Evolutionary conservation across 2,113 vertebrate genomes (phyloP), one percentile per base, ranked within the genome.

Genomic region (Parus major): DNA sequence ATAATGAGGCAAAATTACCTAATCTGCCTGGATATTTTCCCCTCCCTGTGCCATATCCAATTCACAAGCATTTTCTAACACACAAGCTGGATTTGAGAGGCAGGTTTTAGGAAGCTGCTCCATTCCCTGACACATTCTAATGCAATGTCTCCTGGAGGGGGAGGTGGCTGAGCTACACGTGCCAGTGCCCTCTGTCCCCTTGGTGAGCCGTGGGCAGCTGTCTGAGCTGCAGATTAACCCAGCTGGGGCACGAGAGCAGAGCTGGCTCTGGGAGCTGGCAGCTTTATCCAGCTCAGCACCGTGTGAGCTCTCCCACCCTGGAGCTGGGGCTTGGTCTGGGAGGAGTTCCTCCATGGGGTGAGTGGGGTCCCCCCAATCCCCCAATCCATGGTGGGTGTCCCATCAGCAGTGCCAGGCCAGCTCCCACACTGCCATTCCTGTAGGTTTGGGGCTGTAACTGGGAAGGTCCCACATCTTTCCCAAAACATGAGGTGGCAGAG

Each of bases 371-470:
- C 15, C 10, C 24, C 3, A 0, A 1, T 22, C 22, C 15, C 10
- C 24, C 3, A 0, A 1, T 22, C 11, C 42, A 36, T 22, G 31
- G 16, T 19, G 36, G 52, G 10, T 64, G 28, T 49, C 13, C 31
- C 29, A 5, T 31, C 29, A 6, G 15, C 46, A 23, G 49, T 11
- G 35, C 35, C 49, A 21, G 36, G 11, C 59, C 49, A 20, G 46
- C 42, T 61, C 76, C 35, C 0, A 5, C 0, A 0, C n/a, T 57
- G 53, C 50, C 0, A 0, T 52, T 84, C 25, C 50, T 9, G 5
- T 8, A 15, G 15, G 17, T 33, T 19, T 60, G 68, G 23, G 15
- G 5, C 25, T 66, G 46, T 53, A 19, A 8, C 7, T 22, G 28
- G 31, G 28, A 21, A 71, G 63, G 20, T 47, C 31, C 7, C 15